Evolutionary conservation across 2,113 vertebrate species (phyloP), one percentile per base, ranked within the genome.

Genomic region (Gnathonemus longibarbis): DNA sequence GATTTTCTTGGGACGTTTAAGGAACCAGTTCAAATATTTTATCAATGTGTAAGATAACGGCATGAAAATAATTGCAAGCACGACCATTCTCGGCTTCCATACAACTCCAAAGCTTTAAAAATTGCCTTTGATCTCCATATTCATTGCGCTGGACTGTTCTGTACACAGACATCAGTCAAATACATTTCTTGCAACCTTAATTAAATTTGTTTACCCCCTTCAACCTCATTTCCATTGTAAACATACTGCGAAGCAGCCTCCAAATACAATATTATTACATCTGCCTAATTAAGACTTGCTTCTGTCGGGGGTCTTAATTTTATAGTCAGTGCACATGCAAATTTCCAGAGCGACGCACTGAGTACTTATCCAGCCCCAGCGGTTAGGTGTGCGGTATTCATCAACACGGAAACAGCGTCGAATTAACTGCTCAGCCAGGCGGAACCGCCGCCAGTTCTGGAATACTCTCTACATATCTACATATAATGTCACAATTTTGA

Each of bases 321-420:
- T 94, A 95, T 93, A 95, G 91, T 94, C 92, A 92, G 91, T 95
- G 93, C 93, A 91, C 94, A 93, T 93, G 93, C 93, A 94, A 94
- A 94, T 93, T 92, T 93, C 92, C 89, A 92, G 91, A 90, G 92
- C 77, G 89, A 92, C 90, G 90, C 86, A 53, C 62, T 62, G 90
- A 53, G 90, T 89, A 88, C 89, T 74, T 42, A 70, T 88, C 77
- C 88, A 48, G 85, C 90, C 87, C 90, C 66, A 70, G 90, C 77
- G 15, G 85, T 93, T 90, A 93, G 89, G 89, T 91, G 90, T 90
- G 88, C 58, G 39, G 87, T 21, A 90, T 89, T 91, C 92, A 93
- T 92, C 91, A 91, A 89, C 87, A 27, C 84, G 88, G 87, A 89
- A 88, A 88, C 58, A 91, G 74, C 62, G 90, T 50, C 84, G 89